Evolutionary conservation across 2,113 vertebrate genomes (phyloP).

Genomic region (Emydocephalus ijimae): DNA sequence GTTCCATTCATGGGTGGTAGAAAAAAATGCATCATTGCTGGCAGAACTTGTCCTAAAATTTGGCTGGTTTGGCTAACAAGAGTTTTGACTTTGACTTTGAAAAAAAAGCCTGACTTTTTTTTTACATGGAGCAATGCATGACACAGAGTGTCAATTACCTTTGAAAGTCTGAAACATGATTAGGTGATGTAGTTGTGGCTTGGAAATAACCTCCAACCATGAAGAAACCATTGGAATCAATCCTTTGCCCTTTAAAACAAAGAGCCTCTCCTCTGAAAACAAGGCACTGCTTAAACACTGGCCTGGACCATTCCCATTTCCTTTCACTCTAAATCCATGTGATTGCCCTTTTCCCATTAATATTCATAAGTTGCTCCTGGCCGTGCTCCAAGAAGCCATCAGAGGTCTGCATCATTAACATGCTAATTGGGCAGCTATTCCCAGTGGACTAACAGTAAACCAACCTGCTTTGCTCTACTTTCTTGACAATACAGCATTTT

Average conservation of each 20-base stretch:
- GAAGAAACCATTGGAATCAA: neutral
- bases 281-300: neutral
- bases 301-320: neutral
- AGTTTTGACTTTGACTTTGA: neutral
- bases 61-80: neutral
- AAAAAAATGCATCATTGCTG: neutral
- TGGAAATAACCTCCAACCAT: neutral
- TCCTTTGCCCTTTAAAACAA: neutral
- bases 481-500: neutral
- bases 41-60: neutral
- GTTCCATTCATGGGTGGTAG: neutral
- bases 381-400: conserved; percentile 55
- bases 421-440: conserved; percentile 60
- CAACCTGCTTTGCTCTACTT: conserved; percentile 45
- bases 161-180: conserved; percentile 3
- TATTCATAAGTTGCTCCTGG: conserved; percentile 57
- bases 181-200: neutral
- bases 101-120: neutral
- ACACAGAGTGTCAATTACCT: neutral
- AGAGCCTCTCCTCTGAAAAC: neutral
- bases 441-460: conserved; percentile 54
- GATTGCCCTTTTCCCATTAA: conserved; percentile 48
- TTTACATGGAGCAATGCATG: conserved; percentile 2
- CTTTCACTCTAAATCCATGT: conserved; percentile 22
- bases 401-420: conserved; percentile 63